Percentiles rank a stretch among this genome's conserved stretches.
Evolutionary conservation across 2,113 vertebrate species (phyloP).

Genomic region (Calidris pugnax): DNA sequence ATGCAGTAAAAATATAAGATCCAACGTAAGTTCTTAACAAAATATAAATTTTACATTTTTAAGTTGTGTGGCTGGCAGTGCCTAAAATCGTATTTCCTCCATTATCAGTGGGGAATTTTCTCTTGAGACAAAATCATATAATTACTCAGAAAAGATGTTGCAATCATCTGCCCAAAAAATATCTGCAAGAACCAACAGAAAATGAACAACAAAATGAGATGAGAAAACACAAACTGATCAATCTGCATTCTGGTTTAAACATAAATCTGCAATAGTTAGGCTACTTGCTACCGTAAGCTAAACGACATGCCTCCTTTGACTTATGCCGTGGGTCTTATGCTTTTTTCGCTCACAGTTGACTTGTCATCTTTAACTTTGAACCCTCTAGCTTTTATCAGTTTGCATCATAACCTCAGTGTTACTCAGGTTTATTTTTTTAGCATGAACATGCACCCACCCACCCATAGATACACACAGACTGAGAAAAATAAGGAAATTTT

Average conservation of each 20-base stretch:
- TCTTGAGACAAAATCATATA: background rate
- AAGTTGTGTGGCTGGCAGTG: background rate
- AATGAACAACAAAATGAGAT: background rate
- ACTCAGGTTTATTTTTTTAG: slow-evolving; percentile 17
- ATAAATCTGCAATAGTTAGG: background rate
- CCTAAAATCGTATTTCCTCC: background rate
- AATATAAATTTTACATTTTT: background rate
- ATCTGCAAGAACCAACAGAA: background rate
- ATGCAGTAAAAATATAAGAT: background rate
- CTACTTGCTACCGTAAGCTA: background rate
- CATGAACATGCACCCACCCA: background rate
- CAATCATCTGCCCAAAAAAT: background rate
- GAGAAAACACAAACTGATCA: background rate
- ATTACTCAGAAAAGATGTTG: background rate
- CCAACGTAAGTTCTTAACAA: background rate
- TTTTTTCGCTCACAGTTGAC: slow-evolving; percentile 21
- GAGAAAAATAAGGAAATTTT: slow-evolving; percentile 52
- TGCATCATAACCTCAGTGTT: slow-evolving; percentile 14
- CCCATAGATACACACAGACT: background rate
- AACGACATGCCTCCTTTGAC: background rate
- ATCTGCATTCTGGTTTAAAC: background rate
- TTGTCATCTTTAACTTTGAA: slow-evolving; percentile 30
- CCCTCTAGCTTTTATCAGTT: slow-evolving; percentile 4
- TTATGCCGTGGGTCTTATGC: background rate
- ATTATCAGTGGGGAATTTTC: background rate